These are phyloP conservation scores for Charina bottae DNA, from an alignment of 2,113 vertebrate genomes.

Conservation along the genomic window DNA sequence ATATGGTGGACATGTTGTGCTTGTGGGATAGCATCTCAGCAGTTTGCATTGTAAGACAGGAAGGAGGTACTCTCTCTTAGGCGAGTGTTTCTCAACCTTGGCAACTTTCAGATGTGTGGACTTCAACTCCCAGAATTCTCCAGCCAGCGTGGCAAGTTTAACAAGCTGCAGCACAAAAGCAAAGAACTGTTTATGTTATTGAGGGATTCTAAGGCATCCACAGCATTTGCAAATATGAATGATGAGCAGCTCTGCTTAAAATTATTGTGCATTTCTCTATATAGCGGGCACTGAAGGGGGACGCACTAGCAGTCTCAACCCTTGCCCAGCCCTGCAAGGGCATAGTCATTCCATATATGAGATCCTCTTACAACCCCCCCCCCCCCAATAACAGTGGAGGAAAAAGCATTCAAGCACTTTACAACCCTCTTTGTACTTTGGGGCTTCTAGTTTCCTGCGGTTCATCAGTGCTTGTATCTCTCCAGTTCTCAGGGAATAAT, in stretches of 20 bases:
- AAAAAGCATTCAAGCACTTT: not conserved
- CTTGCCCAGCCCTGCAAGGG: not conserved
- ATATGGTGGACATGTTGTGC: not conserved
- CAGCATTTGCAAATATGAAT: not conserved
- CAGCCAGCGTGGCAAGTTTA: not conserved
- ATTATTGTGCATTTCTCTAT: not conserved
- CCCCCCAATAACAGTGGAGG: not conserved
- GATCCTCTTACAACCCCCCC: not conserved
- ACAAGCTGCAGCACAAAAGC: not conserved
- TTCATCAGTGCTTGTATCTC: not conserved
- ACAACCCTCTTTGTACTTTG: not conserved
- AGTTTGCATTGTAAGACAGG: not conserved
- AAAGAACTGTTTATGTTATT: not conserved
- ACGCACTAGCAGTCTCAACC: not conserved
- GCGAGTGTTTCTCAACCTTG: too few species aligned
- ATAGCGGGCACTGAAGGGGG: not conserved
- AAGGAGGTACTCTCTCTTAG: constrained; percentile 13
- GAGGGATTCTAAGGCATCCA: not conserved
- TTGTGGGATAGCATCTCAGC: constrained; percentile 20
- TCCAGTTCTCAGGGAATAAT: not conserved
- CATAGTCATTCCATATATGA: not conserved
- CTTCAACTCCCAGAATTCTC: too few species aligned
- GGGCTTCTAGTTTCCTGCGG: not conserved
- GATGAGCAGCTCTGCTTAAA: not conserved
- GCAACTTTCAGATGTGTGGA: too few species aligned